Evolutionary conservation across 2,113 vertebrate genomes (phyloP).

Genomic region (Eira barbara): DNA sequence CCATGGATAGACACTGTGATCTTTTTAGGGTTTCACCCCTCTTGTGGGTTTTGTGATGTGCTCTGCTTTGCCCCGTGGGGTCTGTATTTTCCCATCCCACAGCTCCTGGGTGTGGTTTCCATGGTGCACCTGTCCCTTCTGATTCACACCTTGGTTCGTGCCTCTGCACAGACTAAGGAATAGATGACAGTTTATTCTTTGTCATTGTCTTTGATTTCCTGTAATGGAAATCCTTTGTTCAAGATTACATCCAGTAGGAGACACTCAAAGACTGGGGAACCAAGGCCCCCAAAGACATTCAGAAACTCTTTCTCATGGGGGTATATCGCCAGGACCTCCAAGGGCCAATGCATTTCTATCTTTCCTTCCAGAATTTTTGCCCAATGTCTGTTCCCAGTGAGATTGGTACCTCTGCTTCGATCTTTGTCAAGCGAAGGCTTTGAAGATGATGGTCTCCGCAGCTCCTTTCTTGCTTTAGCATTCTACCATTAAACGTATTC

Average conservation of each 20-base stretch:
- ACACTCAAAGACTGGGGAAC: not conserved
- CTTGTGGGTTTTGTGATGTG: not conserved
- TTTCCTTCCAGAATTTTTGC: not conserved
- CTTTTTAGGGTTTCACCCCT: not conserved
- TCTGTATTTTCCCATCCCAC: not conserved
- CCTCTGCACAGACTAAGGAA: not conserved
- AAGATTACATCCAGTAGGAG: fast-evolving
- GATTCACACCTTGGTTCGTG: not conserved
- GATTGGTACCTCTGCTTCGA: not conserved
- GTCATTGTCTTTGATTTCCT: no score
- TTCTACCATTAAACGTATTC: not conserved
- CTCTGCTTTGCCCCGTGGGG: not conserved
- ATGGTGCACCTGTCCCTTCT: no score
- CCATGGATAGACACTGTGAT: fast-evolving
- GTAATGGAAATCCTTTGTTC: not conserved
- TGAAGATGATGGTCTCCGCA: fast-evolving
- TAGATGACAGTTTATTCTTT: fast-evolving
- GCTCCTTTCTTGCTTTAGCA: no score
- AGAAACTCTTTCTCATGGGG: not conserved
- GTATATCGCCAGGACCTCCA: fast-evolving
- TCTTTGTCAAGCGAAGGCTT: not conserved
- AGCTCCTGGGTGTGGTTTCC: not conserved
- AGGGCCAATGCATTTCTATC: no score
- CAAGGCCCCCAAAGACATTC: no score
- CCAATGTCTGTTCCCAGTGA: not conserved